Percentiles rank a stretch among this genome's conserved stretches.
phyloP scores from a whole-genome alignment of 2,113 vertebrate species.

The Xenotilapia caudafasciata region DNA sequence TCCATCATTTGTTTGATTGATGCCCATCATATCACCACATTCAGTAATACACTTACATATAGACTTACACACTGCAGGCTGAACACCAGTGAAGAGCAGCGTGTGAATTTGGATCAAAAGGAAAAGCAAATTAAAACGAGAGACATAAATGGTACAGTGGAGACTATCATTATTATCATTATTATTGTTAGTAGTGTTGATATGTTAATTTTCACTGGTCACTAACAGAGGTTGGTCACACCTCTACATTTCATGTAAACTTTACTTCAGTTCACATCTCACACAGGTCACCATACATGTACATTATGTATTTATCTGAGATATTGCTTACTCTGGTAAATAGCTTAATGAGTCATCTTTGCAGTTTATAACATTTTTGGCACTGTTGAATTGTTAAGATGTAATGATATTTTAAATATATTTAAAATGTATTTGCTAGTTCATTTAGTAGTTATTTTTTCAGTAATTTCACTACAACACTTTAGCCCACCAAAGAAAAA shows the following conservation, averaged over 20 bases:
- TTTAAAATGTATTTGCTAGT: background rate
- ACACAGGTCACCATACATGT: background rate
- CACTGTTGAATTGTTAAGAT: background rate
- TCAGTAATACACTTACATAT: background rate
- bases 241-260: accelerated
- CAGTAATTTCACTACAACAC: background rate
- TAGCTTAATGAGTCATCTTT: background rate
- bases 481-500: background rate
- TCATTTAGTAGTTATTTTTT: background rate
- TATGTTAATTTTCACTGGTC: background rate
- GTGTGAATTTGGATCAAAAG: background rate
- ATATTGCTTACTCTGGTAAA: background rate
- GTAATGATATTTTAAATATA: background rate
- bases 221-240: accelerated
- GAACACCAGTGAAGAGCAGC: background rate
- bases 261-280: background rate
- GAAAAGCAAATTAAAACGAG: background rate
- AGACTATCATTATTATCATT: background rate
- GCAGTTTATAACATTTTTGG: background rate
- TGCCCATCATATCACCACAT: background rate
- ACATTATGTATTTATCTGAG: background rate
- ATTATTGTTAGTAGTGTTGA: background rate
- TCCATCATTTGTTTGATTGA: accelerated
- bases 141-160: background rate
- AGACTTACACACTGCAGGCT: background rate